Evolutionary conservation across 2,888 invertebrate species (phyloP).

Genomic region (Rhopalosiphum nymphaeae): DNA sequence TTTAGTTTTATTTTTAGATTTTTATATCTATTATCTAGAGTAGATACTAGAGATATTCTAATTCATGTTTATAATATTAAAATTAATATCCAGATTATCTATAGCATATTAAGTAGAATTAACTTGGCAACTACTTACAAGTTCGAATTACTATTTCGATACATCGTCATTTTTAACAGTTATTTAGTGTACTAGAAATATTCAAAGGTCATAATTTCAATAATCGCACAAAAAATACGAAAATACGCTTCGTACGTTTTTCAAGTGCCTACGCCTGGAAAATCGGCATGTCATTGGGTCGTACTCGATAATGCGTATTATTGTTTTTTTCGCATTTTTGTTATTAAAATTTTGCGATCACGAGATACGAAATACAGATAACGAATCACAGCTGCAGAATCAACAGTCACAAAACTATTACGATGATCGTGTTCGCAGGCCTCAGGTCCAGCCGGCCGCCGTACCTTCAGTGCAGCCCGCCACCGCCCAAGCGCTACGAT

Average conservation of each 20-base stretch:
- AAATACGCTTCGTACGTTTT: background rate
- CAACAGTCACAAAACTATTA: background rate
- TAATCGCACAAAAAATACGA: background rate
- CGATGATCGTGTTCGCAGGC: conserved; percentile 67
- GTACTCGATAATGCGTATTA: background rate
- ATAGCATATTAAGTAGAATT: background rate
- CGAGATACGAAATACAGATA: background rate
- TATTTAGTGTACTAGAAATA: background rate
- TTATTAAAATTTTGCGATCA: background rate
- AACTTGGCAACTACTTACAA: background rate
- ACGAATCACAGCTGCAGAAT: background rate
- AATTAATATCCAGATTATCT: no score
- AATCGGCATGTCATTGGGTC: background rate
- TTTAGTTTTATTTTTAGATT: background rate
- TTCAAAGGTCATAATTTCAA: background rate
- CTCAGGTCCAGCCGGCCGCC: conserved; percentile 72
- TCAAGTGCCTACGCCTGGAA: background rate
- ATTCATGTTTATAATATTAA: background rate
- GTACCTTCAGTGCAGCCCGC: conserved; percentile 80
- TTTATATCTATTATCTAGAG: background rate
- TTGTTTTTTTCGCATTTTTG: background rate
- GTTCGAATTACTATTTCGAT: background rate
- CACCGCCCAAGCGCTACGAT: conserved; percentile 77
- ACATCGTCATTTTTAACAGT: background rate
- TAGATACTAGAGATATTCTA: background rate